Evolutionary conservation across 2,797 vertebrate species (phyloP).

Genomic region (Babyrousa celebensis): DNA sequence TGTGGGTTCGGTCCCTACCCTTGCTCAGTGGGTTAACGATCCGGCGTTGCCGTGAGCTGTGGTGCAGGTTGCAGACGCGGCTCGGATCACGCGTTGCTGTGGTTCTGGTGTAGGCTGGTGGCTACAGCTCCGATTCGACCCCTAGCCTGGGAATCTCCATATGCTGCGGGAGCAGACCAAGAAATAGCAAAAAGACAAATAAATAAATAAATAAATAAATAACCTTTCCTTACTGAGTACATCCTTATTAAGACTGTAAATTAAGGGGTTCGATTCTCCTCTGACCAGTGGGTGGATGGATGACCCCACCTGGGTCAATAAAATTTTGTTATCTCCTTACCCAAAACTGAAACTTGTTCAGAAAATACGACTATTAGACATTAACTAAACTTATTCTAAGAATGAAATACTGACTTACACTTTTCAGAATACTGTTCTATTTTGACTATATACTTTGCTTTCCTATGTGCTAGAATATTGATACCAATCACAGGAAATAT

Average conservation of each 20-base stretch:
- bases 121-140: too few species aligned
- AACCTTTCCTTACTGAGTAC: not conserved
- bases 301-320: not conserved
- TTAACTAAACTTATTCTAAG: not conserved
- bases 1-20: too few species aligned
- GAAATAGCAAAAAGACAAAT: too few species aligned
- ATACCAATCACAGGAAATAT: not conserved
- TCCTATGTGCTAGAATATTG: not conserved
- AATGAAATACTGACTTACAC: not conserved
- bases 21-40: too few species aligned
- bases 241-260: not conserved
- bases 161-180: too few species aligned
- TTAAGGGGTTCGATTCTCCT: not conserved
- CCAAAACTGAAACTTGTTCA: slow-evolving; percentile 16
- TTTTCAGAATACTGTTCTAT: not conserved
- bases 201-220: not conserved
- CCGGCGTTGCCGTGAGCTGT: too few species aligned
- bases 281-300: not conserved
- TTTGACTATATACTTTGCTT: not conserved
- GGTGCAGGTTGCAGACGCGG: too few species aligned
- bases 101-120: too few species aligned
- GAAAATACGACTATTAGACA: not conserved
- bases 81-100: too few species aligned
- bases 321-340: not conserved
- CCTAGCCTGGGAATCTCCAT: too few species aligned